phyloP scores from a whole-genome alignment of 2,888 invertebrate genomes.

The Pammene fasciana region DNA sequence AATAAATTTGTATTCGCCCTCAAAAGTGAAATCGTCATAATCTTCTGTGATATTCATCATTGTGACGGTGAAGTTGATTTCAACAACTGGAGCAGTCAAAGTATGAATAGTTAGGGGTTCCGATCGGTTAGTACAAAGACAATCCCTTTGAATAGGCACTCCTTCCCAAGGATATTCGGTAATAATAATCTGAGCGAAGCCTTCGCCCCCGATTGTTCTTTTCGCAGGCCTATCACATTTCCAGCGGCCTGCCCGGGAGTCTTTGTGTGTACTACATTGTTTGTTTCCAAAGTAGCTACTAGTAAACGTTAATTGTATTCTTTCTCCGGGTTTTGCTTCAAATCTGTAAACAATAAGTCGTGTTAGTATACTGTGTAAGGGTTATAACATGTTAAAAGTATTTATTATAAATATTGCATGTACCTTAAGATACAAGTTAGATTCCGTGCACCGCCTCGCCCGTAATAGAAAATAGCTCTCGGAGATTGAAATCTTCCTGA shows the following conservation, averaged over 20 bases:
- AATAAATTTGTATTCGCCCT: conserved; percentile 88
- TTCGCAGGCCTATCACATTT: conserved; percentile 84
- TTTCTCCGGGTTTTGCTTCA: conserved; percentile 87
- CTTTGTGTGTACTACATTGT: conserved; percentile 86
- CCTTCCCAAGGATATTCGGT: conserved; percentile 88
- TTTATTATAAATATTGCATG: conserved; percentile 32
- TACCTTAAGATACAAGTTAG: conserved; percentile 88
- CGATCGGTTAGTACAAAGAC: conserved; percentile 88
- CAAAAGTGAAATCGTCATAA: conserved; percentile 90
- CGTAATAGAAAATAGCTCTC: conserved; percentile 91
- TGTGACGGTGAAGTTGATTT: conserved; percentile 88
- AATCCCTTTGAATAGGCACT: conserved; percentile 87
- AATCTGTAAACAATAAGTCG: conserved; percentile 73
- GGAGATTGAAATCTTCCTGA: conserved; percentile 89
- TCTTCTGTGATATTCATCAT: conserved; percentile 92
- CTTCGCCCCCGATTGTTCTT: conserved; percentile 77
- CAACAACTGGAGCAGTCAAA: conserved; percentile 87
- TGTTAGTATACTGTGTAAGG: background rate
- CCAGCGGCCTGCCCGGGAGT: conserved; percentile 87
- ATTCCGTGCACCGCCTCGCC: conserved; percentile 90
- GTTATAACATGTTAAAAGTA: background rate
- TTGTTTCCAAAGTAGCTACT: conserved; percentile 88
- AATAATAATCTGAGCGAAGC: conserved; percentile 85
- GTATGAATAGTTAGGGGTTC: conserved; percentile 86
- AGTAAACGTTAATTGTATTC: conserved; percentile 87